These are phyloP conservation scores for Agonopterix alstromeriana DNA, from an alignment of 2,888 invertebrate species.

Conservation along the genomic window DNA sequence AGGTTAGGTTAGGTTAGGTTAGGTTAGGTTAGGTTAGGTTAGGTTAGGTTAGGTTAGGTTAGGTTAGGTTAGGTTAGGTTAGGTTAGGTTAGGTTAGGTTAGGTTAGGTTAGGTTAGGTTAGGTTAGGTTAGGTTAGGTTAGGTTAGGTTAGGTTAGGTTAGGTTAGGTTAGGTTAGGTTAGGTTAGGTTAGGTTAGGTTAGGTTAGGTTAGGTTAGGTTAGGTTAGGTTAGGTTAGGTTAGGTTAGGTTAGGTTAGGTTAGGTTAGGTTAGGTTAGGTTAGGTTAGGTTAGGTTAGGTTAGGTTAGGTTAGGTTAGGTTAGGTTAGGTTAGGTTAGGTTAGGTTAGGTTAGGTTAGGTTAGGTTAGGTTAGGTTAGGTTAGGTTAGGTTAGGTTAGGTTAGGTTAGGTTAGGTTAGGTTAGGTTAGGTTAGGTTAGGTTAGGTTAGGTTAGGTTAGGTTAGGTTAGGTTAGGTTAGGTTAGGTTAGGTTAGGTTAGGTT, in stretches of 20 bases:
- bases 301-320: conserved; percentile 6
- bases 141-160: conserved; percentile 10
- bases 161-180: conserved; percentile 18
- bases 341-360: conserved; percentile 9
- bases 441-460: conserved; percentile 7
- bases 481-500: conserved; percentile 1
- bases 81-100: conserved; percentile 10
- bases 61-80: conserved; percentile 13
- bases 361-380: conserved; percentile 12
- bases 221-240: conserved; percentile 8
- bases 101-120: conserved; percentile 9
- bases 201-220: conserved; percentile 11
- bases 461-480: conserved; percentile 8
- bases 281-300: conserved; percentile 4
- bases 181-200: conserved; percentile 16
- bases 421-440: conserved; percentile 9
- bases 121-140: conserved; percentile 7
- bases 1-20: conserved; percentile 15
- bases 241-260: conserved; percentile 8
- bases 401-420: conserved; percentile 8
- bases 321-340: conserved; percentile 4
- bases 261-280: conserved; percentile 7
- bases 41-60: conserved; percentile 15
- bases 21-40: conserved; percentile 17
- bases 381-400: conserved; percentile 6